Evolutionary conservation across 1,140 invertebrate species (phyloP), one percentile per base, ranked within the genome.

Genomic region (Bradynema listronoti): DNA sequence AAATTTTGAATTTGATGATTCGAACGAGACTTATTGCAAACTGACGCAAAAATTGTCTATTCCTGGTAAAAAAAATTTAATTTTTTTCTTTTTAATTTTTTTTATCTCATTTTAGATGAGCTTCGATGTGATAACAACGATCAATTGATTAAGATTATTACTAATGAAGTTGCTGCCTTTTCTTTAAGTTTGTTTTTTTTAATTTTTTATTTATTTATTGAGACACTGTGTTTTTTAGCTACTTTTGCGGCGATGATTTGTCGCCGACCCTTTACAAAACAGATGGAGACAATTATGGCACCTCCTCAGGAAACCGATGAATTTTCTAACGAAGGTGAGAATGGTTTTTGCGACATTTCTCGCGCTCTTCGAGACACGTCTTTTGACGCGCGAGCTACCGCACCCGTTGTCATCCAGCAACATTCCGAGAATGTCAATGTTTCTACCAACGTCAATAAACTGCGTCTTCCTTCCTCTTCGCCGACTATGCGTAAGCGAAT

Each of bases 101-200:
- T 39, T 11, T 39, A 11, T 39, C 36, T 19, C 11, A 19, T 19
- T 39, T 39, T 19, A 39, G 19, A 39, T n/a, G n/a, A n/a, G n/a
- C n/a, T n/a, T n/a, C 14, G 46, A 49, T 30, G 11, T 30, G 16
- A 49, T 49, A 11, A 11, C 46, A 30, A 30, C 9, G 11, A 49
- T 11, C 11, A 30, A 9, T 9, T 9, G 16, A 14, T n/a, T n/a
- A n/a, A n/a, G n/a, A n/a, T n/a, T n/a, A n/a, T n/a, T n/a, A n/a
- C n/a, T n/a, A 64, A 64, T 14, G 62, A 64, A 66, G 67, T 71
- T 4, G 68, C 62, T 1, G 62, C 62, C 11, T 56, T 68, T 43
- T 66, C 62, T n/a, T 29, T 60, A 9, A 11, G 11, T 39, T 39
- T 11, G 36, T 11, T 39, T 39, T 43, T 50, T 29, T 50, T 24